A percentile compares a stretch with the other conserved stretches of the same genome.
phyloP scores from a whole-genome alignment of 1,140 invertebrate genomes.

The Hyles euphorbiae region DNA sequence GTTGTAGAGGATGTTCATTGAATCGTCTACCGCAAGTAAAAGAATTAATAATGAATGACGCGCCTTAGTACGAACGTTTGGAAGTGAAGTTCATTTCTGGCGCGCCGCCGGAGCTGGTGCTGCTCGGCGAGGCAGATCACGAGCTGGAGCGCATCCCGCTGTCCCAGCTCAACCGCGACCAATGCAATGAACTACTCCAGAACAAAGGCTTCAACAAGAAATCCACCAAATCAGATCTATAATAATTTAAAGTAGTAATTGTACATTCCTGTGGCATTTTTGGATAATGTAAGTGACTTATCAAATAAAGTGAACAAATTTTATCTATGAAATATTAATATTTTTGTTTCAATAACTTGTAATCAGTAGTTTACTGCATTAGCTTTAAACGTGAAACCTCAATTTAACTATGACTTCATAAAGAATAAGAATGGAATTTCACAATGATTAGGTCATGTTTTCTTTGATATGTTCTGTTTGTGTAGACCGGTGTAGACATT shows the following conservation, averaged over 20 bases:
- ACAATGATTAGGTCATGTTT: not conserved
- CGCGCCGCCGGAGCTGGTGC: conserved; percentile 80
- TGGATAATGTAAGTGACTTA: not conserved
- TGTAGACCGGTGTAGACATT: no score
- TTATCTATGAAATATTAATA: not conserved
- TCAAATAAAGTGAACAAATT: not conserved
- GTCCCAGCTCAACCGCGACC: conserved; percentile 76
- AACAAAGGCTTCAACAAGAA: conserved; percentile 78
- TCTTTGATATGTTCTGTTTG: not conserved
- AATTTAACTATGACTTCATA: not conserved
- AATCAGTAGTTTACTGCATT: not conserved
- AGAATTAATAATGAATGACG: conserved; percentile 84
- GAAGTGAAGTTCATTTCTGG: conserved; percentile 80
- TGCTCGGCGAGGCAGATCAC: conserved; percentile 77
- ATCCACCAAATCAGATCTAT: conserved; percentile 57
- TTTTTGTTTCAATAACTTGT: not conserved
- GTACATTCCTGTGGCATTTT: conserved; percentile 5
- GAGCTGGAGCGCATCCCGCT: conserved; percentile 80
- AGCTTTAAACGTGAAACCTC: not conserved
- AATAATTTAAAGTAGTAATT: conserved; percentile 9
- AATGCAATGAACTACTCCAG: conserved; percentile 81
- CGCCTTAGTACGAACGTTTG: conserved; percentile 81
- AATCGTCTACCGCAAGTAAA: conserved; percentile 85
- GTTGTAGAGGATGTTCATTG: conserved; percentile 84
- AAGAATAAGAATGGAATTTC: no score